These are phyloP conservation scores for Dipodomys merriami DNA, from an alignment of 2,113 vertebrate species.

Conservation along the genomic window DNA sequence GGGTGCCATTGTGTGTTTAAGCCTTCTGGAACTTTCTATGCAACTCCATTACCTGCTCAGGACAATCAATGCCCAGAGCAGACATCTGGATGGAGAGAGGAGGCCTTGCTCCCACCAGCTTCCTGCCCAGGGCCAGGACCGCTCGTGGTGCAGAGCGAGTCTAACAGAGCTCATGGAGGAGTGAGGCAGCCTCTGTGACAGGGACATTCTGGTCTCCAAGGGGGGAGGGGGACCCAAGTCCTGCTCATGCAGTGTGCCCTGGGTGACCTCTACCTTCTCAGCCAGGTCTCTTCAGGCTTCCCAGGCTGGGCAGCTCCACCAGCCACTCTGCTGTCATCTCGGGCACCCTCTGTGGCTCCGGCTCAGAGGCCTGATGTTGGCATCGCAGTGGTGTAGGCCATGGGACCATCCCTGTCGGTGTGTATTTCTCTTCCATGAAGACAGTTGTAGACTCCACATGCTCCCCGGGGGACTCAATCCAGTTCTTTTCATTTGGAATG, in stretches of 20 bases:
- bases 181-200: not conserved
- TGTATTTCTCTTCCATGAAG: not conserved
- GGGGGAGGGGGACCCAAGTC: not conserved
- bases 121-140: not conserved
- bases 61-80: not conserved
- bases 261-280: not conserved
- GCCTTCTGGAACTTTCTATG: not conserved
- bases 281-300: not conserved
- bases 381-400: not conserved
- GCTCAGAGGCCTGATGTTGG: not conserved
- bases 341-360: not conserved
- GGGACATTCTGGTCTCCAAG: not conserved
- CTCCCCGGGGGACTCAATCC: not conserved
- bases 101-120: rapidly evolving
- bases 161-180: not conserved
- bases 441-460: not conserved
- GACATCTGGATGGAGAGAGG: not conserved
- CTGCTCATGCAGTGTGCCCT: not conserved
- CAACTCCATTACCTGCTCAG: not conserved
- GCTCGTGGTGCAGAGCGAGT: not conserved
- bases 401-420: no score
- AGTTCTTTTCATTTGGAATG: slow-evolving; percentile 45
- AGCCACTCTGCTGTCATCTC: no score
- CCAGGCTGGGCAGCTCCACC: not conserved
- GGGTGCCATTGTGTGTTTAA: not conserved